Evolutionary conservation across 1,140 invertebrate species (phyloP), one percentile per base, ranked within the genome.

Genomic region (Drosophila sulfurigaster): DNA sequence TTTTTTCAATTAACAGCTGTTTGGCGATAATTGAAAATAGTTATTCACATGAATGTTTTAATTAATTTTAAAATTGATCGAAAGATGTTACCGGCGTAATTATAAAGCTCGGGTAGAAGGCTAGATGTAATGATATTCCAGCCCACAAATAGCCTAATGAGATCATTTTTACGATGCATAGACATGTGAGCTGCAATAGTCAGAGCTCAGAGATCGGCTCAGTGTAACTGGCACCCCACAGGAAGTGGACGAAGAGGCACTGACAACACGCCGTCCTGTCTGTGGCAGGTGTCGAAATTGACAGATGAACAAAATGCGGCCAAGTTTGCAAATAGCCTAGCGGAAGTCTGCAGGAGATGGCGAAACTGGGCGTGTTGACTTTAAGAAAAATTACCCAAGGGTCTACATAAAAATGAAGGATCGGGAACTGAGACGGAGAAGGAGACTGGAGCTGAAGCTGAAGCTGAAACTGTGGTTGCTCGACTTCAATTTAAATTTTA

Each of bases 401-500:
- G 41, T 16, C 30, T 43, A 5, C 43, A 57, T 38, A 62, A 72
- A 56, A 63, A 77, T 28, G 49, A 45, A 11, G 43, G 41, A 16
- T 48, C 5, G 32, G 32, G 32, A 32, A 38, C 1, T 7, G 35
- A 11, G 2, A 38, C 0, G 35, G 10, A 10, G 35, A 10, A 8
- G 10, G 35, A 2, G 35, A 16, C 45, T 25, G 46, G 11, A 62
- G n/a, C 49, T 35, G 38, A 16, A 13, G n/a, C 49, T 35, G 38
- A 16, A 13, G 59, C 5, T 51, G 57, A 25, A 13, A 10, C 35
- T 58, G 62, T 8, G 28, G 59, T 59, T 78, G 58, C 51, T 59
- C 78, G 81, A 89, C 75, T 89, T 90, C 75, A 89, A 89, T 89
- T 89, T 89, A 89, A 89, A 89, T 89, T 89, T 89, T 89, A 89